phyloP scores from a whole-genome alignment of 2,797 vertebrate genomes.

The Xyrichtys novacula region DNA sequence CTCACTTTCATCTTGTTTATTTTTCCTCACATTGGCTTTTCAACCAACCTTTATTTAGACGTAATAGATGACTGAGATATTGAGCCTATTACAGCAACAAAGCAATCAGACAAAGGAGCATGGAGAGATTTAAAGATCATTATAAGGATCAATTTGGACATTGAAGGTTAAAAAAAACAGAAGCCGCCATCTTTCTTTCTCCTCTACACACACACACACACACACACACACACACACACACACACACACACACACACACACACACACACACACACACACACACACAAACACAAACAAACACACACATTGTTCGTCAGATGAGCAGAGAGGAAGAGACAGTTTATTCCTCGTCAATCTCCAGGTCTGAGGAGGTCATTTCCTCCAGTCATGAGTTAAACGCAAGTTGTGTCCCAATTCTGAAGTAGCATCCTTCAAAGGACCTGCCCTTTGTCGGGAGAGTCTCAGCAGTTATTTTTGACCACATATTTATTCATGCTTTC shows the following conservation, averaged over 20 bases:
- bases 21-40: not conserved
- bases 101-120: too few species aligned
- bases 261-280: conserved; percentile 11
- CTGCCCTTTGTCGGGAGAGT: not conserved
- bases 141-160: too few species aligned
- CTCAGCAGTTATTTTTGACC: not conserved
- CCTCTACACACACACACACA: not conserved
- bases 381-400: conserved; percentile 21
- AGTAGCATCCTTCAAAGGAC: too few species aligned
- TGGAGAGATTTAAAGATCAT: too few species aligned
- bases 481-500: not conserved
- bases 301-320: conserved; percentile 2
- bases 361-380: conserved; percentile 42
- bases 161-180: too few species aligned
- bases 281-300: conserved; percentile 17
- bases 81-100: too few species aligned
- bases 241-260: not conserved
- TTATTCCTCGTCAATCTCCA: conserved; percentile 46
- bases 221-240: conserved; percentile 6
- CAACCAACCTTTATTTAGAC: too few species aligned
- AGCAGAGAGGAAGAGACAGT: conserved; percentile 43
- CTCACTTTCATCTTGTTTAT: too few species aligned
- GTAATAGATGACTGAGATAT: too few species aligned
- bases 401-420: too few species aligned
- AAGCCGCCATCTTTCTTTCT: too few species aligned